phyloP scores from a whole-genome alignment of 2,113 vertebrate genomes.

The Sus scrofa region DNA sequence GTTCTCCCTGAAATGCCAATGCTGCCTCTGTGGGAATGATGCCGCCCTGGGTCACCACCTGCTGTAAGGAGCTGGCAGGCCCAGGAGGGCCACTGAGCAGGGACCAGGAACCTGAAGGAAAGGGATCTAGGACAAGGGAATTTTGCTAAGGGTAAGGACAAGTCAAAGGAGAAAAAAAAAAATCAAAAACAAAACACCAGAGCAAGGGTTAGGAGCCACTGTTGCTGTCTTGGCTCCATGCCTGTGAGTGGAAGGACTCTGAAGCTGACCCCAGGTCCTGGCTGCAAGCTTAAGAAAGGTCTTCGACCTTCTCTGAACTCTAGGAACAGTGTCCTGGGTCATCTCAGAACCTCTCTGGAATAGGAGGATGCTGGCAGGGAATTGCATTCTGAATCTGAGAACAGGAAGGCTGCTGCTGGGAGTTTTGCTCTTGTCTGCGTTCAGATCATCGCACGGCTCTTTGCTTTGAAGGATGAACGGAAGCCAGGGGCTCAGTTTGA shows the following conservation, averaged over 20 bases:
- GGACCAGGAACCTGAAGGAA: not conserved
- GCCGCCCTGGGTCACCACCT: not conserved
- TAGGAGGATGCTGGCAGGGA: not conserved
- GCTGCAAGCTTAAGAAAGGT: not conserved
- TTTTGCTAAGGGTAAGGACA: not conserved
- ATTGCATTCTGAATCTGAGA: slow-evolving; percentile 53
- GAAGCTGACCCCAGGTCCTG: not conserved
- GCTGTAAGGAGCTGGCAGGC: not conserved
- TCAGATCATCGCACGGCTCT: slow-evolving; percentile 48
- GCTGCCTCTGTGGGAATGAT: not conserved
- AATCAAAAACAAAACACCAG: not conserved
- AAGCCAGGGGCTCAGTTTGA: slow-evolving; percentile 70
- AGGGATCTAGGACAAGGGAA: not conserved
- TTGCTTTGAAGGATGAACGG: slow-evolving; percentile 71
- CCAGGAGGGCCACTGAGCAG: not conserved
- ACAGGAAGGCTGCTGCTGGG: slow-evolving; percentile 23
- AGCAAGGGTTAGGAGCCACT: not conserved
- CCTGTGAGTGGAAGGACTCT: not conserved
- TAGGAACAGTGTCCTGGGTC: not conserved
- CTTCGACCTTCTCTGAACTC: not conserved
- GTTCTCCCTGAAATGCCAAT: not conserved
- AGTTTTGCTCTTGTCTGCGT: slow-evolving; percentile 26
- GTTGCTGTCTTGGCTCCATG: not conserved
- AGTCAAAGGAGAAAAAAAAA: not conserved
- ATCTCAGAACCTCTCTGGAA: not conserved